Base-by-base conservation (phyloP, 2,113 vertebrate genomes). In the Acrocephalus arundinaceus region DNA sequence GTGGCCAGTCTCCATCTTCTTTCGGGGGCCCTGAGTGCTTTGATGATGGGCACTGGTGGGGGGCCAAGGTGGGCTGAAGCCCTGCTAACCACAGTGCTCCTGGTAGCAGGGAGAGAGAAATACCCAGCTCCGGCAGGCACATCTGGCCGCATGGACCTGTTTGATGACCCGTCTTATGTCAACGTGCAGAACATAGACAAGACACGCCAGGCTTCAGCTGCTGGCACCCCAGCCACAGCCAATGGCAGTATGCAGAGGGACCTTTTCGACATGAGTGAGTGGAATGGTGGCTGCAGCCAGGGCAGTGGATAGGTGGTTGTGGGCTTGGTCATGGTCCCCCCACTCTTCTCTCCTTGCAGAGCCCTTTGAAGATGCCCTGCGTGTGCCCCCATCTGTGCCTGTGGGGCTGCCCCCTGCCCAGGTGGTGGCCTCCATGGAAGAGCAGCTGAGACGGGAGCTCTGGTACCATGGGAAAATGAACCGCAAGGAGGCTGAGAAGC, bases 261-360 rank as follows among this genome's bases (percentile, higher is more conserved):
- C 76, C 98, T 98, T 49, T 99, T 99, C 4, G 99, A 99, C 95
- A 99, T 99, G 99, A 99, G 99, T 99, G 96, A 98, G 98, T 97
- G 13, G 11, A 11, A 15, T 0, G 1, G 27, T 0, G 6, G 12
- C 49, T 0, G 0, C 4, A 4, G 70, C 9, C 3, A 2, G 41
- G 37, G 48, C 24, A 14, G 22, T 22, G 54, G 20, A 6, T 4
- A 15, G 30, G 18, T 30, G 46, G 6, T 31, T 8, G 27, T 1
- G 13, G n/a, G 61, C 14, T 41, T 7, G 0, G 7, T 62, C 16
- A 23, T 1, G 2, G 16, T 21, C 33, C 30, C 14, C 25, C 46
- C 23, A 2, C 48, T 49, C 79, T 41, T 24, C 21, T 55, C 18
- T 18, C 61, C 63, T 62, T 11, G 11, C 96, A 99, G 99, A 99